phyloP scores from a whole-genome alignment of 2,113 vertebrate genomes.

The Salminus brasiliensis region DNA sequence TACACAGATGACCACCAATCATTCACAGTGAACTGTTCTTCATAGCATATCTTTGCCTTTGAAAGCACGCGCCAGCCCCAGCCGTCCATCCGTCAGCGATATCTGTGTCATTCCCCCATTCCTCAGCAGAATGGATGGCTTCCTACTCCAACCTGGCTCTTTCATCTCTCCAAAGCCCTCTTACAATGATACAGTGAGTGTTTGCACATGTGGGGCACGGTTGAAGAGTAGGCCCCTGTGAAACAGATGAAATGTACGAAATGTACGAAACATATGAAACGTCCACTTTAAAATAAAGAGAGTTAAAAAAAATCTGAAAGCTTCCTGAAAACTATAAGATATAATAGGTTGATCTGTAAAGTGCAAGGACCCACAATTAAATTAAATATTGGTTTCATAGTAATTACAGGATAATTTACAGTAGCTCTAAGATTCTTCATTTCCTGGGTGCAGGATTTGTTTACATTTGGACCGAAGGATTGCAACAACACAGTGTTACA shows the following conservation, averaged over 20 bases:
- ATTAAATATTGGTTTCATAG: not conserved
- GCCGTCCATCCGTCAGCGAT: slow-evolving; percentile 34
- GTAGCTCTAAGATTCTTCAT: too few relatives aligned
- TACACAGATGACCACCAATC: not conserved
- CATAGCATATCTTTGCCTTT: not conserved
- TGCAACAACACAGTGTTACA: too few relatives aligned
- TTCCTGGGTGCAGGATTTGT: too few relatives aligned
- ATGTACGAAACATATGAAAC: too few relatives aligned
- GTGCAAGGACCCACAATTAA: not conserved
- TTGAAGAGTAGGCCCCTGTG: slow-evolving; percentile 9
- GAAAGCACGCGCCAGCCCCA: not conserved
- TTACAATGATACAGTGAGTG: slow-evolving; percentile 44
- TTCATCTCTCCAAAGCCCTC: slow-evolving; percentile 47
- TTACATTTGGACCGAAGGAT: too few relatives aligned
- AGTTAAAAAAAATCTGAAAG: slow-evolving; percentile 16
- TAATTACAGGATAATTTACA: not conserved
- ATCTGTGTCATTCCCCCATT: slow-evolving; percentile 33
- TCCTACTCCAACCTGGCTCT: slow-evolving; percentile 39
- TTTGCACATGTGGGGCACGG: slow-evolving; percentile 46
- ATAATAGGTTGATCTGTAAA: not conserved
- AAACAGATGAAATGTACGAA: slow-evolving; percentile 26
- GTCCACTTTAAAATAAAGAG: slow-evolving; percentile 5
- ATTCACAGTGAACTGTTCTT: not conserved
- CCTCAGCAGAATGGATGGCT: slow-evolving; percentile 49
- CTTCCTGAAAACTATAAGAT: slow-evolving; percentile 8